phyloP scores from a whole-genome alignment of 1,140 invertebrate genomes.

The Probaryconus sp. region DNA sequence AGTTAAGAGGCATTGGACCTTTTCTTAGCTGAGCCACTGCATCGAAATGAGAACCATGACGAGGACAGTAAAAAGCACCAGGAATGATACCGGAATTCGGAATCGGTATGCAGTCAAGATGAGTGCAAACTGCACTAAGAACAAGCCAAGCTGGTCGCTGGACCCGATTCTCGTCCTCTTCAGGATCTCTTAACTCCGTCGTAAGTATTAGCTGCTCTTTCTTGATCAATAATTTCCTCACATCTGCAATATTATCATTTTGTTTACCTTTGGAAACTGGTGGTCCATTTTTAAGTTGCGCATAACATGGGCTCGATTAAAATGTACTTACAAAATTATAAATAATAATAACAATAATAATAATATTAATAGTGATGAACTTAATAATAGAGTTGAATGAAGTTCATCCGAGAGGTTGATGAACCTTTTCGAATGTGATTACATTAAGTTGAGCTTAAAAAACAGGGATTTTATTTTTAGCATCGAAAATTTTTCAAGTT shows the following conservation, averaged over 20 bases:
- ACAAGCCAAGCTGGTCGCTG: conserved; percentile 87
- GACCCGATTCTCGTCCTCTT: conserved; percentile 82
- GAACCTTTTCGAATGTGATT: too few species aligned
- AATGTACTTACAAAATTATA: too few species aligned
- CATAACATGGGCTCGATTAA: too few species aligned
- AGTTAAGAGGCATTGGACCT: conserved; percentile 91
- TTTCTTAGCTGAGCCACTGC: conserved; percentile 89
- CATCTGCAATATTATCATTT: conserved; percentile 44
- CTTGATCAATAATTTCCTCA: conserved; percentile 81
- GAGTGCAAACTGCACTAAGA: conserved; percentile 92
- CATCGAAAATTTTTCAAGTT: too few species aligned
- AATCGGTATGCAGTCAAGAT: conserved; percentile 92
- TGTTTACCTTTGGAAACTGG: not conserved
- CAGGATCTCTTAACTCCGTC: conserved; percentile 85
- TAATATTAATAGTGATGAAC: too few species aligned
- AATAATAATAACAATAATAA: too few species aligned
- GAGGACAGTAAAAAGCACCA: conserved; percentile 92
- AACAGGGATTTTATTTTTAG: too few species aligned
- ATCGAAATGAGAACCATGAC: conserved; percentile 95
- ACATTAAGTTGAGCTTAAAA: too few species aligned
- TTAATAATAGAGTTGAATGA: too few species aligned
- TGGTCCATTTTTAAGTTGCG: not conserved
- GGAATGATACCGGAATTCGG: conserved; percentile 86
- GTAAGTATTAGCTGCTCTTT: conserved; percentile 82
- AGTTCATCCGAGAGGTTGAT: too few species aligned